A percentile compares a stretch with the other conserved stretches of the same genome.
These are phyloP conservation scores for Channa striata DNA, from an alignment of 2,797 vertebrate genomes.

Conservation along the genomic window DNA sequence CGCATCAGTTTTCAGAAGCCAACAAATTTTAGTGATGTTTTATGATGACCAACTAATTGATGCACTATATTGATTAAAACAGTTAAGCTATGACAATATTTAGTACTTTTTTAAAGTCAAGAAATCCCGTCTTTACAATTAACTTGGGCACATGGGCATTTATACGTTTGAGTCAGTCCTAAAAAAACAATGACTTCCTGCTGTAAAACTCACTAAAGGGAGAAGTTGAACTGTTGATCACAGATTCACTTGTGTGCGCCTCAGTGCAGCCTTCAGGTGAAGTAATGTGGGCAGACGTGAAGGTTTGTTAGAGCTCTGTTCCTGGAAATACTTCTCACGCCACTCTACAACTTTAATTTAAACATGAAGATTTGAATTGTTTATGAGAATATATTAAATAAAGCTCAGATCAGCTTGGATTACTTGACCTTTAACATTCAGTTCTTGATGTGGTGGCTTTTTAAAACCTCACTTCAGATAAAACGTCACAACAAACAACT, in stretches of 20 bases:
- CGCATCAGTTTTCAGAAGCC: too few species aligned
- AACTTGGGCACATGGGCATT: too few species aligned
- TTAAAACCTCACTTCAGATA: neutral
- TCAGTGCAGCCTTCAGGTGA: constrained; percentile 25
- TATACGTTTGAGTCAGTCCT: too few species aligned
- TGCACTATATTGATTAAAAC: too few species aligned
- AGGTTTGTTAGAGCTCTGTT: constrained; percentile 3
- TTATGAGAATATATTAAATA: neutral
- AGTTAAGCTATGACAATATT: too few species aligned
- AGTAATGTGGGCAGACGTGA: constrained; percentile 11
- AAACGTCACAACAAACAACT: neutral
- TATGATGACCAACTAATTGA: too few species aligned
- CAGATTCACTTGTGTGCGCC: constrained; percentile 31
- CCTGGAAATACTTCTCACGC: constrained; percentile 3
- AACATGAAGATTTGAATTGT: neutral
- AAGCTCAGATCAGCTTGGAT: neutral
- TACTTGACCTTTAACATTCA: neutral
- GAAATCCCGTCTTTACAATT: too few species aligned
- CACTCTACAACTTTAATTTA: constrained; percentile 33
- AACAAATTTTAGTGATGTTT: too few species aligned
- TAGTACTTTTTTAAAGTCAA: too few species aligned
- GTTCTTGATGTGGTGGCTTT: neutral
- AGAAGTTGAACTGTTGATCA: constrained; percentile 8
- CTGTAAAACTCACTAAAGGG: too few species aligned
- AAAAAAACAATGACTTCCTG: too few species aligned